Conservation (phyloP, 2,113 vertebrate species). For the Centropristis striata region DNA sequence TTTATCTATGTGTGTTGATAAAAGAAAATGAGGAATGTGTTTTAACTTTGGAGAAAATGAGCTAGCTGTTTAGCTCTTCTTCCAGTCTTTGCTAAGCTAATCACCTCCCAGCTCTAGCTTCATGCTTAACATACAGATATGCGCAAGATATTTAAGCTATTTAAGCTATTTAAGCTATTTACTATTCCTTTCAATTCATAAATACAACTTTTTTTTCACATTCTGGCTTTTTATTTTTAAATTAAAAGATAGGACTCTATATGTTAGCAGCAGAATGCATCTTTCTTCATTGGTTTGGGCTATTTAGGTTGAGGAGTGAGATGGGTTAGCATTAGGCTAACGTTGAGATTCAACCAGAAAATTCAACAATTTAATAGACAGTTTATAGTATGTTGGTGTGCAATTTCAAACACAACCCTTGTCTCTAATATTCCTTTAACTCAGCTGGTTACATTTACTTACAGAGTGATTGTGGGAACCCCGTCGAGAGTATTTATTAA, state of each 20-base stretch:
- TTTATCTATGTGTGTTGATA: not conserved
- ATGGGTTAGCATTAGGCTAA: too few species aligned
- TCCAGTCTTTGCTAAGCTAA: not conserved
- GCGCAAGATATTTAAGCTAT: not conserved
- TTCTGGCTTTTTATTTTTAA: too few species aligned
- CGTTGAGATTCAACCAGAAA: too few species aligned
- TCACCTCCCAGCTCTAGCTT: not conserved
- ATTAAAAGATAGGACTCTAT: not conserved
- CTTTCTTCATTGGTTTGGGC: too few species aligned
- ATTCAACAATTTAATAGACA: too few species aligned
- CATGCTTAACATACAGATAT: not conserved
- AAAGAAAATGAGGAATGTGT: not conserved
- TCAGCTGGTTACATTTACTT: not conserved
- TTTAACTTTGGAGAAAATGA: not conserved
- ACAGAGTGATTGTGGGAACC: not conserved
- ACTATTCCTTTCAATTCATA: not conserved
- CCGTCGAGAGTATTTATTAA: slow-evolving; percentile 5
- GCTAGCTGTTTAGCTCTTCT: too few species aligned
- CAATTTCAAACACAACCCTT: too few species aligned
- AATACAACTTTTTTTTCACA: not conserved
- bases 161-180: not conserved
- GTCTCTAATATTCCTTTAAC: not conserved
- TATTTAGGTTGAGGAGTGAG: too few species aligned
- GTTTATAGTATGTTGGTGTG: too few species aligned
- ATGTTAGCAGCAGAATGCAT: not conserved